Conservation (phyloP, 2,888 invertebrate species). For the Cerastis rubricosa region DNA sequence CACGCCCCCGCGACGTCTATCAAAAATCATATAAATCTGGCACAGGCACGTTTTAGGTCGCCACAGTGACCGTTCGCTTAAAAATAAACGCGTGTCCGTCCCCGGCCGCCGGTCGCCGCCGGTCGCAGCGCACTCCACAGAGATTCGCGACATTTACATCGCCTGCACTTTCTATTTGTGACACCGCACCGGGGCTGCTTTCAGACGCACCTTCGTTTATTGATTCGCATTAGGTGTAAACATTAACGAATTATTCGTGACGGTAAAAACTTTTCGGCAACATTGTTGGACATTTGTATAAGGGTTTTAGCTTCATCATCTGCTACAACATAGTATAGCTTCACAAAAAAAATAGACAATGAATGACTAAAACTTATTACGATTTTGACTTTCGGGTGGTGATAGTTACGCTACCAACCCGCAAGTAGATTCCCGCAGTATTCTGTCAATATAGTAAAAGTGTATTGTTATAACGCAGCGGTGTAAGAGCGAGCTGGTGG, state of each 20-base stretch:
- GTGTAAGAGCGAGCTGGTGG: constrained; percentile 60
- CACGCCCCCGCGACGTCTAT: constrained; percentile 73
- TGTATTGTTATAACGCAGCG: constrained; percentile 69
- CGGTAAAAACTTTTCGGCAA: constrained; percentile 24
- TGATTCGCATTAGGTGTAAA: constrained; percentile 33
- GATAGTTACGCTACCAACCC: not conserved
- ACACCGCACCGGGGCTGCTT: constrained; percentile 73
- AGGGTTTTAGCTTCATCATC: not conserved
- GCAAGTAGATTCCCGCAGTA: not conserved
- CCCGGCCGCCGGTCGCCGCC: constrained; percentile 54
- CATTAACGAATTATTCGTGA: constrained; percentile 11
- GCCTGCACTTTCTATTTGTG: constrained; percentile 87
- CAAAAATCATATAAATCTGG: constrained; percentile 82
- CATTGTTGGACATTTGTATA: constrained; percentile 4
- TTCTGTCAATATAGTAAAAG: constrained; percentile 24
- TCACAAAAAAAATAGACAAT: not conserved
- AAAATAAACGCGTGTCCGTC: constrained; percentile 79
- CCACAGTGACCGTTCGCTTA: constrained; percentile 77
- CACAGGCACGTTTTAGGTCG: constrained; percentile 79
- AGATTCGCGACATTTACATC: constrained; percentile 85
- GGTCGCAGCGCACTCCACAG: constrained; percentile 56
- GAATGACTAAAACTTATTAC: not conserved
- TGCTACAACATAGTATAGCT: not conserved
- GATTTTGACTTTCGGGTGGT: not conserved
- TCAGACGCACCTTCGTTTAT: constrained; percentile 52